Evolutionary conservation across 2,113 vertebrate genomes (phyloP), one percentile per base, ranked within the genome.

Genomic region (Zingel zingel): DNA sequence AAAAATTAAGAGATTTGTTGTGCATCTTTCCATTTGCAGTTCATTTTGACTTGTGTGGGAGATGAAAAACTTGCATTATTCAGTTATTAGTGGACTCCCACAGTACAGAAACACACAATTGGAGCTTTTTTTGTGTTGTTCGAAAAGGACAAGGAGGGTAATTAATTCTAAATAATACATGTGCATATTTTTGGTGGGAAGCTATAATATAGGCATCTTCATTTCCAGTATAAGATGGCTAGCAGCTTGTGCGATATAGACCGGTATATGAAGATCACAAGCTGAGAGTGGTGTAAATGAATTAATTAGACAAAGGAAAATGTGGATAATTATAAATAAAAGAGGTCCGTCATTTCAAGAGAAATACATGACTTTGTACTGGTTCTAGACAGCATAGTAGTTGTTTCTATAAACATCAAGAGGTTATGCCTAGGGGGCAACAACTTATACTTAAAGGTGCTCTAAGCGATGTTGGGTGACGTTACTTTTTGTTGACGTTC

Each of bases 41-140:
- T 77, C 67, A 66, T 2, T 19, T 23, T 47, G 56, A 70, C 50
- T 59, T 65, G 61, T 69, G 74, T 84, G 39, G 71, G 67, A 74
- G 63, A 73, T 73, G 27, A 81, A 64, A 72, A 21, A 25, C 14
- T 59, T 73, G 45, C 64, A 79, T 83, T 86, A 76, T 83, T 88
- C 74, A 79, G 58, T 67, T 66, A 45, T 36, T 27, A 62, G 19
- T 54, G 36, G 54, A 65, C 73, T 81, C 25, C 25, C 36, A 79
- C 66, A 56, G 8, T 70, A 23, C 33, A n/a, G 33, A 13, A 63
- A 77, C 65, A 67, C 33, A 79, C 10, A 57, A 51, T 10, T 64
- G n/a, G 6, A 36, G n/a, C 11, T 43, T 39, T 64, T 27, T 76
- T 27, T 47, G 30, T 27, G n/a, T 59, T 19, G 30, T 71, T 33